Evolutionary conservation across 1,140 invertebrate species (phyloP).

Genomic region (Calosoma granatense): DNA sequence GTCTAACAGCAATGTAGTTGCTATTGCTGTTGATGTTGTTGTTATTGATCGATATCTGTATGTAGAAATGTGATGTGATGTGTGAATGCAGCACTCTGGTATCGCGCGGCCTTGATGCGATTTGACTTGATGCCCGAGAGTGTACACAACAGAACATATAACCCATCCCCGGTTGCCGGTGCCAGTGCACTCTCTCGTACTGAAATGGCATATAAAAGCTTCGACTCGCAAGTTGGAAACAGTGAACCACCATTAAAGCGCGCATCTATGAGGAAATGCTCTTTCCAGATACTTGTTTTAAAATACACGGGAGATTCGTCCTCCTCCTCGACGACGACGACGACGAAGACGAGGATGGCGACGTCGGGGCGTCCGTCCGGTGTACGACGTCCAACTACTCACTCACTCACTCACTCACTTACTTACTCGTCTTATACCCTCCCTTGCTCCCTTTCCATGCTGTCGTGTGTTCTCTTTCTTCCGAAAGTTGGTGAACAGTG

Average conservation of each 20-base stretch:
- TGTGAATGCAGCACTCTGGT: not conserved
- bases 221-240: slow-evolving; percentile 13
- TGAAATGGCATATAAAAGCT: slow-evolving; percentile 15
- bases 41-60: too few relatives aligned
- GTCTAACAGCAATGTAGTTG: too few relatives aligned
- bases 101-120: not conserved
- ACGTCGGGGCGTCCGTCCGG: not conserved
- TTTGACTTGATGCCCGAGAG: slow-evolving; percentile 3
- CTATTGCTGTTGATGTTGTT: too few relatives aligned
- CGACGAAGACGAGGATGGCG: not conserved
- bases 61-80: not conserved
- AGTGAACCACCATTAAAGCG: slow-evolving; percentile 22
- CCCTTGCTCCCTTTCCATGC: not conserved
- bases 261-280: slow-evolving; percentile 24
- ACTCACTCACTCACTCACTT: not conserved
- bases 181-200: slow-evolving; percentile 4
- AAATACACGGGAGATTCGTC: slow-evolving; percentile 19
- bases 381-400: not conserved
- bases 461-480: too few relatives aligned
- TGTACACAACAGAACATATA: not conserved
- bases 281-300: slow-evolving; percentile 21
- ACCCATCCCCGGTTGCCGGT: not conserved
- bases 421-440: not conserved
- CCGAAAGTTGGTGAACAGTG: not conserved
- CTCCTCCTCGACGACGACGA: not conserved